phyloP scores from a whole-genome alignment of 2,888 invertebrate species.

The Scrobipalpa costella region DNA sequence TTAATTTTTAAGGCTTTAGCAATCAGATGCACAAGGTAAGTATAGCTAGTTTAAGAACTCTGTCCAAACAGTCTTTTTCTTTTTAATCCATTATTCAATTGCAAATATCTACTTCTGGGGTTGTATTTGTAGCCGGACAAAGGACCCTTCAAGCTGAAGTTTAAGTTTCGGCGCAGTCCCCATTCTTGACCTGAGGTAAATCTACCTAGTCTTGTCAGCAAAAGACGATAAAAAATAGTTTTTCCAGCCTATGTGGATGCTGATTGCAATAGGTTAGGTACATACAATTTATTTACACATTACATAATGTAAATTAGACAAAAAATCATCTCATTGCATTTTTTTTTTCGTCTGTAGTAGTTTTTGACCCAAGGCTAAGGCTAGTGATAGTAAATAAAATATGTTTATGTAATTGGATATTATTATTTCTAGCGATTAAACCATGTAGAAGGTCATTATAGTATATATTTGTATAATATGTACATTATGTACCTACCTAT shows the following conservation, averaged over 20 bases:
- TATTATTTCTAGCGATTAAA: too few relatives aligned
- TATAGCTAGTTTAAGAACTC: neutral
- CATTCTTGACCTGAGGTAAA: conserved; percentile 85
- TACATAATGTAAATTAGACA: neutral
- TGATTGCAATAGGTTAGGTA: neutral
- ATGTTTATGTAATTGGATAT: too few relatives aligned
- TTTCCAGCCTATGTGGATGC: neutral
- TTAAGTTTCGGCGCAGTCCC: conserved; percentile 90
- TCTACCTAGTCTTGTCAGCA: neutral
- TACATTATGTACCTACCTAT: neutral
- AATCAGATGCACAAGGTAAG: neutral
- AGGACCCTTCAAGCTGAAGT: conserved; percentile 96
- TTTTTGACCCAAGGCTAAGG: too few relatives aligned
- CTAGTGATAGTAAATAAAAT: too few relatives aligned
- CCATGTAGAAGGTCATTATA: too few relatives aligned
- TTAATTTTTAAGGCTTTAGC: neutral
- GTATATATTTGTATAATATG: too few relatives aligned
- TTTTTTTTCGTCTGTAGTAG: too few relatives aligned
- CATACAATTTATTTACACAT: neutral
- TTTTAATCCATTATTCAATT: neutral
- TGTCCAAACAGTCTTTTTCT: too few relatives aligned
- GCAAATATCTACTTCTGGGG: neutral
- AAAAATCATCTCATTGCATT: neutral
- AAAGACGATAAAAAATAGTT: neutral
- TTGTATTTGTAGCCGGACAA: conserved; percentile 11